Evolutionary conservation across 2,113 vertebrate genomes (phyloP).

Genomic region (Eptesicus fuscus): DNA sequence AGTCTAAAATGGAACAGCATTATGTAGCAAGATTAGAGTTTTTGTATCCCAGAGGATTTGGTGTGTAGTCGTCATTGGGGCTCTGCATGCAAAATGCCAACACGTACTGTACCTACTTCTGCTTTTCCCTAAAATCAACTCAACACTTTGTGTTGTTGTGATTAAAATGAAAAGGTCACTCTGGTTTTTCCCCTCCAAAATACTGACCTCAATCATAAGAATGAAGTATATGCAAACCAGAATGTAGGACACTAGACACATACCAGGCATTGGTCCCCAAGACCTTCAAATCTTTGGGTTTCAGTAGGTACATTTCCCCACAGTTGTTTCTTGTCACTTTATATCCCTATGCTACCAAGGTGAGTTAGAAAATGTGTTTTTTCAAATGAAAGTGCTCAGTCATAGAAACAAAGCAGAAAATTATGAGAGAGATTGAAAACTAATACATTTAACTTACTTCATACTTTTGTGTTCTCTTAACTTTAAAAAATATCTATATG

Average conservation of each 20-base stretch:
- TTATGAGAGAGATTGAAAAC: background rate
- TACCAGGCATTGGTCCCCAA: no score
- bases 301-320: background rate
- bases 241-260: background rate
- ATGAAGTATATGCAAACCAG: background rate
- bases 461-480: background rate
- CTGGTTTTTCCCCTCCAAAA: background rate
- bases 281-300: background rate
- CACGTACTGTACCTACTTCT: background rate
- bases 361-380: background rate
- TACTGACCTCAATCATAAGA: constrained; percentile 6
- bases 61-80: background rate
- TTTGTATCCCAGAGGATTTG: constrained; percentile 11
- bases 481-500: background rate
- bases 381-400: background rate
- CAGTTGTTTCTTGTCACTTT: background rate
- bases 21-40: constrained; percentile 19
- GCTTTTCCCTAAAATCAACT: constrained; percentile 34
- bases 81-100: constrained; percentile 10
- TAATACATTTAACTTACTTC: background rate
- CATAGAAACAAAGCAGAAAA: background rate
- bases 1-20: constrained; percentile 52
- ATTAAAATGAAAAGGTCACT: constrained; percentile 61
- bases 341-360: background rate
- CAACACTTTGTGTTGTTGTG: constrained; percentile 28